phyloP scores from a whole-genome alignment of 2,888 invertebrate species.

The Pristionchus exspectatus region DNA sequence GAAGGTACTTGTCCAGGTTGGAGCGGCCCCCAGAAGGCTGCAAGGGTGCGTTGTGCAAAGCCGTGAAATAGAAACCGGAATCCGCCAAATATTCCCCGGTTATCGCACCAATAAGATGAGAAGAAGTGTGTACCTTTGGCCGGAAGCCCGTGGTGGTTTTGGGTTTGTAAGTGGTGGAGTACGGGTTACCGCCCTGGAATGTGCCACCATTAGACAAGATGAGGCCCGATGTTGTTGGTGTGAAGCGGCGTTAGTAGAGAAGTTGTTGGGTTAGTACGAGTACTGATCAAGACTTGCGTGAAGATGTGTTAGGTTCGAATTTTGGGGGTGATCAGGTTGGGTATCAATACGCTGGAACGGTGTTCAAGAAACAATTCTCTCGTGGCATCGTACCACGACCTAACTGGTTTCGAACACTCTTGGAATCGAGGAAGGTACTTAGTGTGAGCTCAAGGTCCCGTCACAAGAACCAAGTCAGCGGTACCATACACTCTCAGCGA shows the following conservation, averaged over 20 bases:
- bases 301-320: neutral
- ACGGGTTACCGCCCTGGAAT: slow-evolving; percentile 47
- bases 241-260: neutral
- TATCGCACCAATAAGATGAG: neutral
- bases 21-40: slow-evolving; percentile 25
- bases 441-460: too few relatives aligned
- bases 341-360: too few relatives aligned
- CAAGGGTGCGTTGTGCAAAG: slow-evolving; percentile 15
- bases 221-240: neutral
- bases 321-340: neutral
- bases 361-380: too few relatives aligned
- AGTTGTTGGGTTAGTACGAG: neutral
- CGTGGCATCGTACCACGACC: too few relatives aligned
- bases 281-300: too few relatives aligned
- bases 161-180: slow-evolving; percentile 48
- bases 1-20: slow-evolving; percentile 40
- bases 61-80: too few relatives aligned
- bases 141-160: slow-evolving; percentile 31
- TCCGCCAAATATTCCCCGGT: neutral
- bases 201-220: neutral
- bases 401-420: too few relatives aligned
- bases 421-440: too few relatives aligned
- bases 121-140: slow-evolving; percentile 3
- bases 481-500: too few relatives aligned
- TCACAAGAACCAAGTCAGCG: too few relatives aligned